Evolutionary conservation across 2,888 invertebrate species (phyloP).

Genomic region (Omphaloscelis lunosa): DNA sequence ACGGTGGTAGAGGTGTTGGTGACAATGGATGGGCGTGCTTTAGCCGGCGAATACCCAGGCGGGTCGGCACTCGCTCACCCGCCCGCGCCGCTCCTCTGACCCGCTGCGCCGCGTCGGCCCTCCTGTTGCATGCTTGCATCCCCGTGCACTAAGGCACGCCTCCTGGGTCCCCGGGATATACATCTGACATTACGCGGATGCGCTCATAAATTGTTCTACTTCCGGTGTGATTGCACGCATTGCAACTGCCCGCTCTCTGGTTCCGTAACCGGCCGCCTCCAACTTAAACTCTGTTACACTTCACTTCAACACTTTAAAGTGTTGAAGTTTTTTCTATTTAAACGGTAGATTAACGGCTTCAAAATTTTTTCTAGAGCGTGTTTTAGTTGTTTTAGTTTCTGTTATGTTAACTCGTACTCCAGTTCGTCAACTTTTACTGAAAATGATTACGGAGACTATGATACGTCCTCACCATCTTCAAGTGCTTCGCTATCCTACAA

Average conservation of each 20-base stretch:
- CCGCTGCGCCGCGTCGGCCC: conserved; percentile 58
- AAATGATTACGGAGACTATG: conserved; percentile 9
- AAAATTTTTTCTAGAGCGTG: conserved; percentile 41
- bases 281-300: conserved; percentile 6
- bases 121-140: conserved; percentile 74
- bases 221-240: conserved; percentile 67
- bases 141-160: conserved; percentile 76
- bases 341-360: neutral
- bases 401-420: neutral
- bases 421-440: conserved; percentile 19
- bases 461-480: neutral
- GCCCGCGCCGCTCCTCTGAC: conserved; percentile 71
- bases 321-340: conserved; percentile 12
- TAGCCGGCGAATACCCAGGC: conserved; percentile 74
- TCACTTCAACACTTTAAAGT: conserved; percentile 9
- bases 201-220: conserved; percentile 69
- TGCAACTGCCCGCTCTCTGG: conserved; percentile 55
- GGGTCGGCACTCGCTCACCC: conserved; percentile 74
- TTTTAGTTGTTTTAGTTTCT: conserved; percentile 11
- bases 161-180: conserved; percentile 68
- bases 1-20: conserved; percentile 44
- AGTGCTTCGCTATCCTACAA: neutral
- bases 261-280: conserved; percentile 18
- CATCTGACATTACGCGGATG: conserved; percentile 61
- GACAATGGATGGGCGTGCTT: conserved; percentile 73